Evolutionary conservation across 2,797 vertebrate genomes (phyloP), one percentile per base, ranked within the genome.

Genomic region (Anguilla anguilla): DNA sequence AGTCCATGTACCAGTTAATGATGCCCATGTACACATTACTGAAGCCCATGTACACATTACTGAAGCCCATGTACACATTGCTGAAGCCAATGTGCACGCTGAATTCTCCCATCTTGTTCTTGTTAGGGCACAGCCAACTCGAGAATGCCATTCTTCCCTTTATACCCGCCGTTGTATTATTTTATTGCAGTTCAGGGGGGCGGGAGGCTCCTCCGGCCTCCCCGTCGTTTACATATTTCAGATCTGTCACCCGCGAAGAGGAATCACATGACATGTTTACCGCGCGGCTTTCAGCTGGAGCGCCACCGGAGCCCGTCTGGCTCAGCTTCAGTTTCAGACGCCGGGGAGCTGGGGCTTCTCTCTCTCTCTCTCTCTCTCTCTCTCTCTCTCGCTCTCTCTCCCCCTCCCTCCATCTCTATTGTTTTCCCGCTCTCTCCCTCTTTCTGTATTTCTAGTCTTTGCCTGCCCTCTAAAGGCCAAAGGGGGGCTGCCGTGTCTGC

Each of bases 391-490:
- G 93, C 92, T 93, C 95, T 96, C 95, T 95, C 92, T 93, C 93
- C 94, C 93, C 25, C 92, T 96, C 49, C 9, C 28, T 31, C 59
- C 17, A 59, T 86, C 59, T 0, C 90, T 43, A 88, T 84, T 89
- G 95, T 95, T 97, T 98, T 97, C 96, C 96, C 96, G 96, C 96
- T 96, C 49, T 51, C 28, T 31, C 59, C 17, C 74, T 86, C 59
- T 90, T 43, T 89, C 81, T 89, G 95, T 95, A 97, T 98, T 97
- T 96, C 96, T 96, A 97, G 97, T 97, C 96, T 97, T 98, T 94
- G 98, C 95, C 98, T 99, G 98, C 98, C 98, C 98, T 98, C 98
- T 99, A 98, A 98, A 98, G 98, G 98, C 97, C 93, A 96, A 35
- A 35, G 35, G 95, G 94, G 95, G 91, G 95, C 95, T 94, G 91